These are phyloP conservation scores for Argynnis bischoffii DNA, from an alignment of 2,888 invertebrate species.

Conservation along the genomic window DNA sequence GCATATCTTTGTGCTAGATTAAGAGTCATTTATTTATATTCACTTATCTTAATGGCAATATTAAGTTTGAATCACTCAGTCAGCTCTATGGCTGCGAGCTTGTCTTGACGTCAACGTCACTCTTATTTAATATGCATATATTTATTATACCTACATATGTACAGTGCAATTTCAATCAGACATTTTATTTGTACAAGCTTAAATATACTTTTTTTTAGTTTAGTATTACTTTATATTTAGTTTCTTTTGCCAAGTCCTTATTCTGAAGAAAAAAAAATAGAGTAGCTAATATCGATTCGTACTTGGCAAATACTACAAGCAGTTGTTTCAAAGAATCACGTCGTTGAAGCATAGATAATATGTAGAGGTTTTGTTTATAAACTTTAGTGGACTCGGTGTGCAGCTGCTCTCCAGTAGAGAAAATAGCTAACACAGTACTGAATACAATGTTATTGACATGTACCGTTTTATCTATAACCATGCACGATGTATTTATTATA, in stretches of 20 bases:
- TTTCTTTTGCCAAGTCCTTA: neutral
- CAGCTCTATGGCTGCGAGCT: slow-evolving; percentile 7
- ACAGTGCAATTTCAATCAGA: slow-evolving; percentile 3
- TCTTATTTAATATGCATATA: slow-evolving; percentile 15
- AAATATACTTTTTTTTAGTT: neutral
- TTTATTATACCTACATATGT: neutral
- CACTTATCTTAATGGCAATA: slow-evolving; percentile 34
- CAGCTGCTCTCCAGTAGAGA: slow-evolving; percentile 26
- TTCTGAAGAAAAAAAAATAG: too few relatives aligned
- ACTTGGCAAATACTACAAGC: neutral
- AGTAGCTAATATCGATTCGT: neutral
- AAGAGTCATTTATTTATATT: slow-evolving; percentile 28
- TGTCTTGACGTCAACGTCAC: slow-evolving; percentile 29
- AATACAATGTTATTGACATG: slow-evolving; percentile 31
- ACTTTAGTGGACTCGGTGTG: slow-evolving; percentile 12
- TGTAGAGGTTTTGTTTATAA: slow-evolving; percentile 33
- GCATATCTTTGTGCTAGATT: slow-evolving; percentile 26
- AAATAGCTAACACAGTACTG: slow-evolving; percentile 20
- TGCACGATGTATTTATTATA: too few relatives aligned
- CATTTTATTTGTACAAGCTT: neutral
- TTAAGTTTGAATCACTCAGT: slow-evolving; percentile 35
- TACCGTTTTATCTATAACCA: neutral
- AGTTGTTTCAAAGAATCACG: slow-evolving; percentile 25
- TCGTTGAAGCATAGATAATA: slow-evolving; percentile 30
- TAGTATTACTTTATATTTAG: neutral